Conservation (phyloP, 2,888 invertebrate genomes). For the Patella depressa region DNA sequence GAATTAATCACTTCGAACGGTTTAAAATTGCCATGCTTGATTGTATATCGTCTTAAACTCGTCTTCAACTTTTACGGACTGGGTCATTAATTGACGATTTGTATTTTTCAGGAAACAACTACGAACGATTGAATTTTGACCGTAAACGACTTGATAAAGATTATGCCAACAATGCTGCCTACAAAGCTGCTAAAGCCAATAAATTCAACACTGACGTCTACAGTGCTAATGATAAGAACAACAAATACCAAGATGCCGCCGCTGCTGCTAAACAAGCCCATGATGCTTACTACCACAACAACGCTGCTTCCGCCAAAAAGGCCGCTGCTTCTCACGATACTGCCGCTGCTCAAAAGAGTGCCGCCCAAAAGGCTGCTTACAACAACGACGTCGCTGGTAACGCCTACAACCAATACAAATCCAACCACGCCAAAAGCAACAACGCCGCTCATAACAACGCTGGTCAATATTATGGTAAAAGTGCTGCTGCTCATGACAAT, state of each 20-base stretch:
- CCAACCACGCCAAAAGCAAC: not conserved
- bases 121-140: not conserved
- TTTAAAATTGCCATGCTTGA: too few species aligned
- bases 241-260: conserved; percentile 5
- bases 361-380: not conserved
- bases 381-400: not conserved
- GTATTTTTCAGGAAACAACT: not conserved
- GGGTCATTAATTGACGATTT: too few species aligned
- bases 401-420: not conserved
- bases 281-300: not conserved
- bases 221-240: conserved; percentile 4
- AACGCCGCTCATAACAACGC: not conserved
- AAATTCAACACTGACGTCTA: conserved; percentile 8
- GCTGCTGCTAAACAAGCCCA: conserved; percentile 9
- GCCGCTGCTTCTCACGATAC: not conserved
- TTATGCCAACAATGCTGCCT: not conserved
- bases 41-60: too few species aligned
- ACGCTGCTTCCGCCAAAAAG: not conserved
- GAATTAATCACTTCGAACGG: too few species aligned
- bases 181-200: not conserved
- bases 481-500: not conserved
- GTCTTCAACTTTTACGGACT: too few species aligned
- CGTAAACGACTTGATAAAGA: conserved; percentile 2
- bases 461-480: conserved; percentile 1
- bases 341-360: not conserved